Conservation (phyloP, 2,113 vertebrate genomes). For the Paradoxurus hermaphroditus region DNA sequence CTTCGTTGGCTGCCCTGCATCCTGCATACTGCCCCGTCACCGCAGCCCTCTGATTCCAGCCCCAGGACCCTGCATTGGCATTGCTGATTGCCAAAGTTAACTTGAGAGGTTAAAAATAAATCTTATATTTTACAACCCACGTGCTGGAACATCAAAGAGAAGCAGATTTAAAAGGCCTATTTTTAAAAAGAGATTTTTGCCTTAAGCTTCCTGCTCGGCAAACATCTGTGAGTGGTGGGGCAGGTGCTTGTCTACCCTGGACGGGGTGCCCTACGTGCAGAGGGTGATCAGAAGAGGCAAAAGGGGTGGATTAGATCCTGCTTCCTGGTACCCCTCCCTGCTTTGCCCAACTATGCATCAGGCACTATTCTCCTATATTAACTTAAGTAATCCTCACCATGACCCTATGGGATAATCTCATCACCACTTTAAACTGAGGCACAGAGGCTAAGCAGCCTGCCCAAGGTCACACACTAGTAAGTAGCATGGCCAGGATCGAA, state of each 20-base stretch:
- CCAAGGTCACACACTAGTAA: background rate
- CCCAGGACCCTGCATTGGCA: background rate
- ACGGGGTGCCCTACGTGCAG: background rate
- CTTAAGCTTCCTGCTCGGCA: constrained; percentile 42
- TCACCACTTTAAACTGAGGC: background rate
- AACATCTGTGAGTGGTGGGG: constrained; percentile 31
- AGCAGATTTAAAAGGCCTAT: constrained; percentile 31
- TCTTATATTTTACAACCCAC: background rate
- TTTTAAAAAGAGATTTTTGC: constrained; percentile 55
- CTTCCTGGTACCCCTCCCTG: background rate
- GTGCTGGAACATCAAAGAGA: constrained; percentile 30
- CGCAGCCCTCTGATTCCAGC: background rate
- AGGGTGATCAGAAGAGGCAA: background rate
- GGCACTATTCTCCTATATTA: background rate
- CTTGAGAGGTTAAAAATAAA: background rate
- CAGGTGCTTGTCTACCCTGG: background rate
- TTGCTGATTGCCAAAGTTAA: constrained; percentile 19
- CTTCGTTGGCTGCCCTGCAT: background rate
- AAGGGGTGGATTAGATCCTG: background rate
- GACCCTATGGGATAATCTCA: background rate
- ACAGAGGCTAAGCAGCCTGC: background rate
- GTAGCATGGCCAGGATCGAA: background rate
- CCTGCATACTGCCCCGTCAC: accelerated
- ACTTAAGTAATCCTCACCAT: background rate
- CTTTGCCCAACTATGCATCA: background rate